A percentile compares a stretch with the other conserved stretches of the same genome.
Conservation (phyloP, 2,797 vertebrate genomes). For the Manis crassicaudata region DNA sequence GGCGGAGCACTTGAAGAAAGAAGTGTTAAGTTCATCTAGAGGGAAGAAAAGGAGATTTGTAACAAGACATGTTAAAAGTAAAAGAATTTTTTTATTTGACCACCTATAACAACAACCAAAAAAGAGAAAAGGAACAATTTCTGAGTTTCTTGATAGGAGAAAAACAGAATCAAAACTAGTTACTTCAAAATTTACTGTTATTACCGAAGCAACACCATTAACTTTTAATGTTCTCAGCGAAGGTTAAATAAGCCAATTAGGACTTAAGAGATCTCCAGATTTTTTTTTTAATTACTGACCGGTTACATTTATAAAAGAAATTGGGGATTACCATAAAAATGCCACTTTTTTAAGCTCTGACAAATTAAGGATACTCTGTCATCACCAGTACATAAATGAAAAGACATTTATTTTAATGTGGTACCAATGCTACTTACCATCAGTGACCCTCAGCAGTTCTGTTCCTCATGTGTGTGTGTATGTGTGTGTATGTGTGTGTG, state of each 20-base stretch:
- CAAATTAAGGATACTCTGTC: not conserved
- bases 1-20: not conserved
- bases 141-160: not conserved
- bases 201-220: not conserved
- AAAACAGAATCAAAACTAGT: conserved; percentile 17
- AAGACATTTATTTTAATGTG: not conserved
- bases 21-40: not conserved
- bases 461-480: not conserved
- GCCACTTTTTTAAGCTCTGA: not conserved
- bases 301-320: conserved; percentile 12
- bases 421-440: not conserved
- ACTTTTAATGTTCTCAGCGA: not conserved
- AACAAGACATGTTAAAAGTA: conserved; percentile 3
- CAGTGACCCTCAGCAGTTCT: not conserved
- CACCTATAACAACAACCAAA: not conserved
- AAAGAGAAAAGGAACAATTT: not conserved
- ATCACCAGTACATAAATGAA: not conserved
- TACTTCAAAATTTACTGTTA: not conserved
- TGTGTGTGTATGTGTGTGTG: not conserved
- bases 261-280: not conserved
- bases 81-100: conserved; percentile 16
- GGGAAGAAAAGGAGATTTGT: not conserved
- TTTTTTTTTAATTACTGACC: not conserved
- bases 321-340: not conserved
- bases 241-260: not conserved